These are phyloP conservation scores for Sinotaia quadrata DNA, from an alignment of 2,888 invertebrate species.

Conservation along the genomic window DNA sequence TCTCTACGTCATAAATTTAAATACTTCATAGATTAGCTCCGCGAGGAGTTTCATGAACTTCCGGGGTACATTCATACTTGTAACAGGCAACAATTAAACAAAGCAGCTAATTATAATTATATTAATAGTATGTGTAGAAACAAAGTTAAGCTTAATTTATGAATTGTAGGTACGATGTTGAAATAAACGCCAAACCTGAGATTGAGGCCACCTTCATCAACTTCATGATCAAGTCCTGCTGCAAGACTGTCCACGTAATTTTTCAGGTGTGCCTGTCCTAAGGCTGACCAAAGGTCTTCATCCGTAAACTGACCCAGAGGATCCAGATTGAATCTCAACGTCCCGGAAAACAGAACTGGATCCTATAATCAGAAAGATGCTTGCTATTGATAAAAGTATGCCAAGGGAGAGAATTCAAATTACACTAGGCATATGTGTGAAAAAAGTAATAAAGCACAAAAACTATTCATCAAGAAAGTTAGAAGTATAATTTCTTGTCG, in stretches of 20 bases:
- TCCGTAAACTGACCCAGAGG: conserved; percentile 86
- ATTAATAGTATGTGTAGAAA: too few species aligned
- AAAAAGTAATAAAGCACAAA: too few species aligned
- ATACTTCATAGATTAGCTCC: too few species aligned
- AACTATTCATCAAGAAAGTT: too few species aligned
- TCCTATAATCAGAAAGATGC: conserved; percentile 77
- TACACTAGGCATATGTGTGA: neutral
- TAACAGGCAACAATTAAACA: too few species aligned
- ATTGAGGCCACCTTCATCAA: conserved; percentile 89
- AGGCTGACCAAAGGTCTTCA: conserved; percentile 87
- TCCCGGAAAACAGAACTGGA: conserved; percentile 93
- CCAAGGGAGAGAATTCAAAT: neutral
- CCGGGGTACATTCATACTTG: too few species aligned
- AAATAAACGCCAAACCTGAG: conserved; percentile 65
- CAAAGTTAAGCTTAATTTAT: too few species aligned
- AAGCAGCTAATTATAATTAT: too few species aligned
- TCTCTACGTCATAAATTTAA: too few species aligned
- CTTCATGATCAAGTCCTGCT: conserved; percentile 84
- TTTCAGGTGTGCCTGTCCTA: conserved; percentile 91
- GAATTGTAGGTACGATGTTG: too few species aligned
- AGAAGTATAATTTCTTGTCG: too few species aligned
- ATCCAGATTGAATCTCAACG: conserved; percentile 91
- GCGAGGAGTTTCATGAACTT: too few species aligned
- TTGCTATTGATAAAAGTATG: neutral
- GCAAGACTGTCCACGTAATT: conserved; percentile 83